Base-by-base conservation (phyloP, 2,888 invertebrate genomes). In the Muscina levida region DNA sequence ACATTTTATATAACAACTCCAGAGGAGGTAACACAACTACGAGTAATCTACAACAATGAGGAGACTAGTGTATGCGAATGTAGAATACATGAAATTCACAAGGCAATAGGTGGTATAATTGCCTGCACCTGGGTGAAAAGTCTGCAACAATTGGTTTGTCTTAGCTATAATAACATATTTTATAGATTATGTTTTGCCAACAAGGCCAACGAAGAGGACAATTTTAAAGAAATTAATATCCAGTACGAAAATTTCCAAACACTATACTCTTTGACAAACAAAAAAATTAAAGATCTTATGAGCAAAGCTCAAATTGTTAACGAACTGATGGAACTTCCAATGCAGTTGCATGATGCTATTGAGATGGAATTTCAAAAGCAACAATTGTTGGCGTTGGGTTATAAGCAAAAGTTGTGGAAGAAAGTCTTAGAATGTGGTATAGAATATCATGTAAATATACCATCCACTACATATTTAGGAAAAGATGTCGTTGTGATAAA, bases 91-190 rank as follows among this genome's bases (percentile, higher is more conserved):
- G 86, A 87, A 37, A 77, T 76, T 31, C 85, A 79, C 0, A 87
- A 88, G 72, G 67, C 82, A 2, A 83, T 89, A 3, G 78, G 85
- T 1, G 89, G 88, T 1, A 89, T 90, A 79, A 83, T 88, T 17
- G 89, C 87, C 2, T 85, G 89, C 56, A 89, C 89, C 0, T 90
- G 88, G 86, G 85, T 88, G 2, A 83, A 85, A 13, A 83, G 85
- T 11, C 85, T 85, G 19, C 79, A 86, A 4, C 87, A 86, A 70
- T 79, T 90, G 17, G 85, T 90, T 39, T 90, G 89, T 37, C 82
- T 90, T 11, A 89, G 87, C 72, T 86, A 87, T 44, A 90, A 90
- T 73, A 90, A 90, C 62, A 86, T 90, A 10, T 90, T 90, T 62
- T 89, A 90, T 82, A 83, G 85, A 42, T 77, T 86, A 4, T 78